These are phyloP conservation scores for Menura novaehollandiae DNA, from an alignment of 2,113 vertebrate genomes.

Conservation along the genomic window DNA sequence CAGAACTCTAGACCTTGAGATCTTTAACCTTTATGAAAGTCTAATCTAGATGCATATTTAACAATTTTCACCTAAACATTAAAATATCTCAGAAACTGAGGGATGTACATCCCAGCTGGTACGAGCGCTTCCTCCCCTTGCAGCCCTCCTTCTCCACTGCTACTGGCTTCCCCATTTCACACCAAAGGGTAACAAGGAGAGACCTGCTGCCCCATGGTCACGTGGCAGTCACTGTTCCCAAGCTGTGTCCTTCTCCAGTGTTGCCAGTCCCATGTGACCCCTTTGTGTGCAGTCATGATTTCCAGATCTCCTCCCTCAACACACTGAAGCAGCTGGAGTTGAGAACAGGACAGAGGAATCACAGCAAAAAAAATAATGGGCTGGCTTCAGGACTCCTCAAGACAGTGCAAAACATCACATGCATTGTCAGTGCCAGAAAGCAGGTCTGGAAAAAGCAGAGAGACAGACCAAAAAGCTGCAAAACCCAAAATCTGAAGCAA, in stretches of 20 bases:
- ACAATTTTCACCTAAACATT: not conserved
- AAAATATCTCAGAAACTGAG: not conserved
- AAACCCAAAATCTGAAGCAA: not conserved
- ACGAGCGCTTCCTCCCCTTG: not conserved
- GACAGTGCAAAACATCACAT: not conserved
- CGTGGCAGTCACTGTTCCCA: accelerated
- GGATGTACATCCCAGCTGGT: not conserved
- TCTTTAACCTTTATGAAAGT: not conserved
- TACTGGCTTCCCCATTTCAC: not conserved
- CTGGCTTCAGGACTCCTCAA: not conserved
- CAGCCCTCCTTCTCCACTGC: not conserved
- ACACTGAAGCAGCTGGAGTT: not conserved
- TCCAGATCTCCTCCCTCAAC: not conserved
- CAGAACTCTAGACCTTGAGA: not conserved
- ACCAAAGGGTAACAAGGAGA: not conserved
- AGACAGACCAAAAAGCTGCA: not conserved
- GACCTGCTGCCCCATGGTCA: not conserved
- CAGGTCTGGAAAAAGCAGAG: not conserved
- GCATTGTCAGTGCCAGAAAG: not conserved
- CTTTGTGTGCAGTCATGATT: accelerated
- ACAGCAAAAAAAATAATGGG: not conserved
- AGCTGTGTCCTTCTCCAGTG: not conserved
- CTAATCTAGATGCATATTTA: not conserved
- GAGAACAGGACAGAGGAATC: not conserved
- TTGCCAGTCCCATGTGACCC: accelerated